A percentile compares a stretch with the other conserved stretches of the same genome.
Evolutionary conservation across 1,140 invertebrate genomes (phyloP).

Genomic region (Antheraea pernyi): DNA sequence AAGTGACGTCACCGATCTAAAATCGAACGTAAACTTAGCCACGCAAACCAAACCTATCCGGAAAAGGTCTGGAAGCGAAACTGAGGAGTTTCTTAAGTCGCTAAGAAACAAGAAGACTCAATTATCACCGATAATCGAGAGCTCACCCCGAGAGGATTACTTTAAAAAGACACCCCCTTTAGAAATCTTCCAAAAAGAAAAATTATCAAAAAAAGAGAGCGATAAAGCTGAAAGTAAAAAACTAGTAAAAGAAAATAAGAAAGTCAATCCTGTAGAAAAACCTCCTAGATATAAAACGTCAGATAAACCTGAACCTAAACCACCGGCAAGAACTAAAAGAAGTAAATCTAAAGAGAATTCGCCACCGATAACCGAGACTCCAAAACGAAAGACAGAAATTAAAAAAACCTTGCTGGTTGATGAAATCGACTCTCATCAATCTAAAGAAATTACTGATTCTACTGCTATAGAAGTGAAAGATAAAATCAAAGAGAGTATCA

Average conservation of each 20-base stretch:
- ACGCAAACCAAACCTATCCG: conserved; percentile 62
- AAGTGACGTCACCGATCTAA: conserved; percentile 84
- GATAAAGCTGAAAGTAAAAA: conserved; percentile 30
- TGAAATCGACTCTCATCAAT: conserved; percentile 59
- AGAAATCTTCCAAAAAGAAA: conserved; percentile 60
- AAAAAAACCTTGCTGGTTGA: conserved; percentile 64
- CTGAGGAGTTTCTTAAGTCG: conserved; percentile 77
- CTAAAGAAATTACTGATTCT: conserved; percentile 39
- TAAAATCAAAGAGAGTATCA: conserved; percentile 69
- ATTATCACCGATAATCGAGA: conserved; percentile 88
- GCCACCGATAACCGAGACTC: conserved; percentile 60
- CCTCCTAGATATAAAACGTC: conserved; percentile 64
- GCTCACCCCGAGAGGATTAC: conserved; percentile 83
- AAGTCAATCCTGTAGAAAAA: conserved; percentile 76
- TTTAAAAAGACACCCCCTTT: conserved; percentile 79
- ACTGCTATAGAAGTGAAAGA: conserved; percentile 58
- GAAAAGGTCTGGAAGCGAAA: conserved; percentile 76
- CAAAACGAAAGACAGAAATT: conserved; percentile 65
- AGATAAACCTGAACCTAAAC: conserved; percentile 66
- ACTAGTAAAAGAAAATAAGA: conserved; percentile 45
- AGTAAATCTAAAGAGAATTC: conserved; percentile 59
- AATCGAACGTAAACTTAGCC: conserved; percentile 72
- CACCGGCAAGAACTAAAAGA: conserved; percentile 56
- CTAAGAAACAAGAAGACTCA: conserved; percentile 81
- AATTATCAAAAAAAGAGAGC: conserved; percentile 46